Evolutionary conservation across 1,140 invertebrate genomes (phyloP).

Genomic region (Aphaenogaster floridana): DNA sequence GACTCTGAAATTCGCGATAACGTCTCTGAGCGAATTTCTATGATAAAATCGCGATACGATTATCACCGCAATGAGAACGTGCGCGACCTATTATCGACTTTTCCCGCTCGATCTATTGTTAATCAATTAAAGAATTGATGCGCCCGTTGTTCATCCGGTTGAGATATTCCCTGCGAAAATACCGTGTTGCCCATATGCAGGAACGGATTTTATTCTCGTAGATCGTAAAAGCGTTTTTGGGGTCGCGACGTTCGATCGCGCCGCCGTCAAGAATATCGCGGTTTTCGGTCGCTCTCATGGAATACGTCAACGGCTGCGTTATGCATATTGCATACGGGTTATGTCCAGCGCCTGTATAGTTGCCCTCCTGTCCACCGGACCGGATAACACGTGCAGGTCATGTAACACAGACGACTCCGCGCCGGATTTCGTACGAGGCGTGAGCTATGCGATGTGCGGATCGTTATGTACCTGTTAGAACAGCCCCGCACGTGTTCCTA

Average conservation of each 20-base stretch:
- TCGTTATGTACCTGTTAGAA: slow-evolving; percentile 66
- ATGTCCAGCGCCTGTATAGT: slow-evolving; percentile 61
- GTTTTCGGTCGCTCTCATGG: slow-evolving; percentile 19
- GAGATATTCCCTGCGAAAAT: neutral
- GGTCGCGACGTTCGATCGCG: slow-evolving; percentile 56
- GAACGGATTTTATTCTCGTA: slow-evolving; percentile 52
- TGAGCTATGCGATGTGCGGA: slow-evolving; percentile 35
- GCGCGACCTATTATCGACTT: neutral
- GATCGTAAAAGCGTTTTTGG: slow-evolving; percentile 25
- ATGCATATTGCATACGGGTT: slow-evolving; percentile 78
- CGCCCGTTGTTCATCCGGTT: neutral
- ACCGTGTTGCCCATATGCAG: neutral
- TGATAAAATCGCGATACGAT: neutral
- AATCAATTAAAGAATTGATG: slow-evolving; percentile 1
- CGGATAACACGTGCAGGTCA: slow-evolving; percentile 74
- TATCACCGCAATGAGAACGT: neutral
- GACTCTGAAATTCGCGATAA: slow-evolving; percentile 4
- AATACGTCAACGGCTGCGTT: slow-evolving; percentile 48
- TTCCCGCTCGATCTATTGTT: neutral
- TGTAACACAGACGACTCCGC: slow-evolving; percentile 78
- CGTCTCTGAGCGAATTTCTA: neutral
- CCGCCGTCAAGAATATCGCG: slow-evolving; percentile 54
- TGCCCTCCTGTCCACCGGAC: slow-evolving; percentile 56
- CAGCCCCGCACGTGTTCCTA: slow-evolving; percentile 32
- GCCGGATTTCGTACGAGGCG: slow-evolving; percentile 76